Base-by-base conservation (phyloP, 2,113 vertebrate genomes). In the Anarrhichthys ocellatus region DNA sequence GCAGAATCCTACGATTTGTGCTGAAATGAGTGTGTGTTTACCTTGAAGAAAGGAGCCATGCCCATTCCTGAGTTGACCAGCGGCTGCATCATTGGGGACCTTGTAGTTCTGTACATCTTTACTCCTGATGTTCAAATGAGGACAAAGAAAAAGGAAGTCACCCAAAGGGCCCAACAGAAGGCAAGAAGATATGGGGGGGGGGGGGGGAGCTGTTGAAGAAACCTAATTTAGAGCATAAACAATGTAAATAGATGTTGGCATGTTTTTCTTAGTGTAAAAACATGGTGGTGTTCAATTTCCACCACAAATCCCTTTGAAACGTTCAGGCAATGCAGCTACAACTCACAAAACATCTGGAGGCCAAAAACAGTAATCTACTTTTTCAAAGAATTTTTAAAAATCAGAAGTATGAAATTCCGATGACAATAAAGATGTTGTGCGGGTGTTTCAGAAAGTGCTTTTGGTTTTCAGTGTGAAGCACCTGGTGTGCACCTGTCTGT, bases 1-100 rank as follows among this genome's bases (percentile, higher is more conserved):
- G 42, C 59, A 65, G 22, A 38, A 36, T 77, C 40, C 22, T 2
- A 40, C 5, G 2, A 46, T 15, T 6, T 34, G 65, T 46, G 40
- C 17, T 9, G 11, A 42, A 18, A n/a, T 34, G 18, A 27, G 36
- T 27, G 20, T 27, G 20, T 59, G 24, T 86, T 90, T 94, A 96
- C 95, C 94, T 95, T 95, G 75, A 95, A 96, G 93, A 95, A 95
- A 76, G 94, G 95, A 79, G 95, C 94, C 93, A 94, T 92, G 86
- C 95, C 95, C 94, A 94, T 94, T 82, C 95, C 94, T 64, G 93
- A 92, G 92, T 90, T 94, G 80, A 94, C 75, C 93, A 95, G 88
- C 1, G 95, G 94, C 77, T 95, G 91, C 92, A 94, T 95, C 95
- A 95, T 95, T 29, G 88, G 83, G 76, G 90, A 94, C 61, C 91